Percentiles rank a stretch among this genome's conserved stretches.
Evolutionary conservation across 2,888 invertebrate genomes (phyloP).

Genomic region (Neoscelio sp.): DNA sequence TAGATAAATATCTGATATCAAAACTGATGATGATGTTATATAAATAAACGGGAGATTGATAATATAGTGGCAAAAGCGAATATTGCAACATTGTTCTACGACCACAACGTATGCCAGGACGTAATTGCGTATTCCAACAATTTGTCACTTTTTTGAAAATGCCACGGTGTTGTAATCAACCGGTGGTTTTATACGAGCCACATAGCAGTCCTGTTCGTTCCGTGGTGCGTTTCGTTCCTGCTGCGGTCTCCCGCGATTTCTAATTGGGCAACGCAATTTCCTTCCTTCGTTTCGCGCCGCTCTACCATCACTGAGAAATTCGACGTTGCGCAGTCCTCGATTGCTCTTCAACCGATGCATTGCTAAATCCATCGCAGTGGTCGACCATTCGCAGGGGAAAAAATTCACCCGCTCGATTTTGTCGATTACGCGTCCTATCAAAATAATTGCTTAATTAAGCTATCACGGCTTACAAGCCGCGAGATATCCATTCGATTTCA

Average conservation of each 20-base stretch:
- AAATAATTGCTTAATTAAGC: conserved; percentile 25
- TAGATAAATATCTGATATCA: too few relatives aligned
- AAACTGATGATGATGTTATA: neutral
- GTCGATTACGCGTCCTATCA: conserved; percentile 21
- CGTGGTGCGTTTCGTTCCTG: conserved; percentile 60
- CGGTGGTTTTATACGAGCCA: conserved; percentile 45
- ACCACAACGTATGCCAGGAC: conserved; percentile 37
- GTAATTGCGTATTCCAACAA: conserved; percentile 45
- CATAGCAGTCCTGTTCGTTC: conserved; percentile 44
- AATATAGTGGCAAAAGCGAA: conserved; percentile 15
- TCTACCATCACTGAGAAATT: conserved; percentile 67
- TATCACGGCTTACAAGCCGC: neutral
- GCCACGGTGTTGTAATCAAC: conserved; percentile 48
- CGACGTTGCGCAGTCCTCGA: conserved; percentile 64
- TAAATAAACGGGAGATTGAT: conserved; percentile 23
- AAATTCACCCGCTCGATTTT: conserved; percentile 17
- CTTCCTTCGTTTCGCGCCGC: conserved; percentile 71
- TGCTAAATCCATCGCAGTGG: conserved; percentile 45
- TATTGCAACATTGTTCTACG: conserved; percentile 34
- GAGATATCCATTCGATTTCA: neutral
- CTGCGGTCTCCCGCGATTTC: conserved; percentile 71
- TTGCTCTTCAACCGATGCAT: conserved; percentile 51
- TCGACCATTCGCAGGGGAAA: conserved; percentile 17
- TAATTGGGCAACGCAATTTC: conserved; percentile 76
- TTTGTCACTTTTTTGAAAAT: conserved; percentile 62